A percentile compares a stretch with the other conserved stretches of the same genome.
These are phyloP conservation scores for Formica selysi DNA, from an alignment of 1,140 invertebrate species.

Conservation along the genomic window DNA sequence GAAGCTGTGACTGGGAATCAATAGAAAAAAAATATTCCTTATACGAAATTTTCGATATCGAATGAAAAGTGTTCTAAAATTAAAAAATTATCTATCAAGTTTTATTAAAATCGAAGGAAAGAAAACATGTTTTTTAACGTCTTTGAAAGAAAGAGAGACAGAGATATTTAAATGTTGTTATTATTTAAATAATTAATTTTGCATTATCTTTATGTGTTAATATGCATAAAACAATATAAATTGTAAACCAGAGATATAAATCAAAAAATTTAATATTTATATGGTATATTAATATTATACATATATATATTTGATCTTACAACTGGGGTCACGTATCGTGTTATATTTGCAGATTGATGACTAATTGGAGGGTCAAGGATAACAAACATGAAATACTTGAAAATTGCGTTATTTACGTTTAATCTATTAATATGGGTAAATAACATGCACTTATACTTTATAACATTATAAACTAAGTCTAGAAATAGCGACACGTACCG, in stretches of 20 bases:
- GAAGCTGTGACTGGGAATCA: neutral
- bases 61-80: neutral
- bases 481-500: constrained; percentile 16
- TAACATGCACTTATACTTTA: constrained; percentile 47
- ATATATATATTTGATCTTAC: neutral
- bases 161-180: neutral
- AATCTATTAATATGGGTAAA: constrained; percentile 88
- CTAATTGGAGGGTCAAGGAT: constrained; percentile 71
- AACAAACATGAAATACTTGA: constrained; percentile 84
- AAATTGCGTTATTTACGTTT: constrained; percentile 86
- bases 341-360: constrained; percentile 80
- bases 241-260: neutral
- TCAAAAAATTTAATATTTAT: neutral
- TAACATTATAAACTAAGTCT: constrained; percentile 23
- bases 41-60: neutral
- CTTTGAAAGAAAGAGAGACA: neutral
- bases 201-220: neutral
- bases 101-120: neutral
- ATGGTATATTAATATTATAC: neutral
- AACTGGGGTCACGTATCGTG: neutral
- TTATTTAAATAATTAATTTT: neutral
- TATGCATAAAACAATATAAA: neutral
- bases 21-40: neutral
- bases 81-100: neutral
- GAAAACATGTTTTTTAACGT: neutral